Percentiles rank a stretch among this genome's conserved stretches.
Evolutionary conservation across 1,140 invertebrate genomes (phyloP).

Genomic region (Drosophila tristis): DNA sequence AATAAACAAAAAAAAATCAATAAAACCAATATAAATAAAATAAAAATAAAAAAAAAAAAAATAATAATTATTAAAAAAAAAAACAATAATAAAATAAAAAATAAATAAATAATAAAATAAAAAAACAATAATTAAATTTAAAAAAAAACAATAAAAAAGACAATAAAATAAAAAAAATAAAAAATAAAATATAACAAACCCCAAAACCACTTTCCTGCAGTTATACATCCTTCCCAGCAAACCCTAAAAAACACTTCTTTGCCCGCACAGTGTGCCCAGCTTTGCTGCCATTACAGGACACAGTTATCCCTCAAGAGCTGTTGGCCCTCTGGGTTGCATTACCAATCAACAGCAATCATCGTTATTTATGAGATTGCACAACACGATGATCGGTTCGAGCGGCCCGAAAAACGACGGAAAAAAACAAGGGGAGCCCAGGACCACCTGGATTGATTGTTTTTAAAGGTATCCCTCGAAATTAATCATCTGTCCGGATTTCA

Average conservation of each 20-base stretch:
- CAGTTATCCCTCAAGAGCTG: constrained; percentile 10
- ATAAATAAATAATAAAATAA: no score
- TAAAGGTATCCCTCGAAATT: constrained; percentile 49
- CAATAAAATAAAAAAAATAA: no score
- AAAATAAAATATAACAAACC: no score
- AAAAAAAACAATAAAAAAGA: no score
- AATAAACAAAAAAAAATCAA: no score
- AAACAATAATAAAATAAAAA: no score
- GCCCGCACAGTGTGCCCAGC: constrained; percentile 7
- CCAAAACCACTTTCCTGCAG: no score
- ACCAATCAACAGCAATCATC: constrained; percentile 60
- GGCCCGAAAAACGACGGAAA: constrained; percentile 4
- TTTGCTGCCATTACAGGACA: constrained; percentile 23
- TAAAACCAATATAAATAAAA: no score
- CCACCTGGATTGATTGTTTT: constrained; percentile 70
- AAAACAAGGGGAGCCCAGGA: constrained; percentile 33
- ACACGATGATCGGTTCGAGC: constrained; percentile 44
- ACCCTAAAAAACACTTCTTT: no score
- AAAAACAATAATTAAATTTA: no score
- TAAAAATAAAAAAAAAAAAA: no score
- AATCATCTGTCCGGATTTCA: constrained; percentile 60
- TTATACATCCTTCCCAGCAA: background rate
- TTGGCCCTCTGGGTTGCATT: constrained; percentile 37
- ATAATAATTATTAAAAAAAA: no score
- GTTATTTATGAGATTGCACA: constrained; percentile 74